Conservation (phyloP, 2,888 invertebrate species). For the Arenicola marina region DNA sequence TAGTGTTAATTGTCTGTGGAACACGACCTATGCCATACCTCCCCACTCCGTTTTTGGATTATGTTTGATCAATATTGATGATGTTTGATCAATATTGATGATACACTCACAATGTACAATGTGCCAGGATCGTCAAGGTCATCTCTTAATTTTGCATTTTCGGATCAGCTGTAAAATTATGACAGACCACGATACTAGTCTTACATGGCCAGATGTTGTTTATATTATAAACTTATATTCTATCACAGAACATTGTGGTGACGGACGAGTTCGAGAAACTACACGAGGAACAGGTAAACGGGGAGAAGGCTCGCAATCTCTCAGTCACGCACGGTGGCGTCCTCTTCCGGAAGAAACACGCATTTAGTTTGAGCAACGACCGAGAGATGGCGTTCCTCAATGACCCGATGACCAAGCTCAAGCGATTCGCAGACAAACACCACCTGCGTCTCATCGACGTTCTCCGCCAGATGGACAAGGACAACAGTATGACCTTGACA, state of each 20-base stretch:
- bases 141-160: too few relatives aligned
- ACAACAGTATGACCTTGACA: constrained; percentile 43
- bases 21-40: too few relatives aligned
- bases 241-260: constrained; percentile 50
- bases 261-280: constrained; percentile 40
- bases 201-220: too few relatives aligned
- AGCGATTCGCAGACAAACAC: constrained; percentile 36
- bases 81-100: too few relatives aligned
- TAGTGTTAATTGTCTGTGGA: too few relatives aligned
- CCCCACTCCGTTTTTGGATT: too few relatives aligned
- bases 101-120: too few relatives aligned
- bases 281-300: constrained; percentile 36
- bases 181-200: too few relatives aligned
- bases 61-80: too few relatives aligned
- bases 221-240: too few relatives aligned
- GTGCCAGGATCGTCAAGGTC: too few relatives aligned
- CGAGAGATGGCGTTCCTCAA: constrained; percentile 33
- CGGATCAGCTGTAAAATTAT: too few relatives aligned
- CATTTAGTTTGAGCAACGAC: not conserved
- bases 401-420: constrained; percentile 50
- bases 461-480: constrained; percentile 53
- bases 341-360: constrained; percentile 25
- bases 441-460: constrained; percentile 52
- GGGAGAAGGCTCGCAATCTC: constrained; percentile 34
- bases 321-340: constrained; percentile 45